Evolutionary conservation across 2,113 vertebrate species (phyloP).

Genomic region (Heterotis niloticus): DNA sequence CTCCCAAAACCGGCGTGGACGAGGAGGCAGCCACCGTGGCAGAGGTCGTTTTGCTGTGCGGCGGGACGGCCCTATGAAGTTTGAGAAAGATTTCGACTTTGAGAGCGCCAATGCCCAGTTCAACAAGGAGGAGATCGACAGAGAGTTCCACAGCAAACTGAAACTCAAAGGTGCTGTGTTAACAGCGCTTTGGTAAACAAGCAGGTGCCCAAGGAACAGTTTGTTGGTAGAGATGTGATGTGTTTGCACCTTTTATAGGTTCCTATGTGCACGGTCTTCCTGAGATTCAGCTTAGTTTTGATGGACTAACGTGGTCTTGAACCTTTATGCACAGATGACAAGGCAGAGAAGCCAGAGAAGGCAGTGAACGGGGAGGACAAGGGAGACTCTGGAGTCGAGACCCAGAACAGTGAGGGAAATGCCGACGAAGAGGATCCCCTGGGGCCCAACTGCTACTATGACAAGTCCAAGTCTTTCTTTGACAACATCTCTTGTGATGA

Average conservation of each 20-base stretch:
- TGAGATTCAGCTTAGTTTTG: neutral
- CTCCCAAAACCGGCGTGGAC: slow-evolving; percentile 72
- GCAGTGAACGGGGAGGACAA: slow-evolving; percentile 91
- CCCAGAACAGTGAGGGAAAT: slow-evolving; percentile 80
- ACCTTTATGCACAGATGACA: slow-evolving; percentile 71
- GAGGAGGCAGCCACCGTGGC: slow-evolving; percentile 82
- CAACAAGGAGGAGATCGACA: slow-evolving; percentile 97
- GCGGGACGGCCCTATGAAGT: slow-evolving; percentile 93
- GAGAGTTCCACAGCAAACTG: slow-evolving; percentile 95
- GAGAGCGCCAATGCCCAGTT: slow-evolving; percentile 97
- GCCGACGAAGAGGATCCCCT: slow-evolving; percentile 83
- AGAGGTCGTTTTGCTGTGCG: slow-evolving; percentile 82
- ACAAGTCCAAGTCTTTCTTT: slow-evolving; percentile 98
- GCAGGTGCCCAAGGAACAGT: neutral
- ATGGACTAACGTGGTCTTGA: neutral
- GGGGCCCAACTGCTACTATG: slow-evolving; percentile 85
- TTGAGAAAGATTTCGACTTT: slow-evolving; percentile 98
- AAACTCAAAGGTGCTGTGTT: slow-evolving; percentile 84
- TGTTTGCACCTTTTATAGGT: neutral
- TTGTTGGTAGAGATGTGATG: neutral
- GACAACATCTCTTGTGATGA: slow-evolving; percentile 96
- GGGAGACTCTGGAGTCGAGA: slow-evolving; percentile 78
- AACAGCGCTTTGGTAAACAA: neutral
- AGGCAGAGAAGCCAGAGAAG: slow-evolving; percentile 83
- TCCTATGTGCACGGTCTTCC: neutral